Conservation (phyloP, 2,113 vertebrate species). For the Oreochromis aureus region DNA sequence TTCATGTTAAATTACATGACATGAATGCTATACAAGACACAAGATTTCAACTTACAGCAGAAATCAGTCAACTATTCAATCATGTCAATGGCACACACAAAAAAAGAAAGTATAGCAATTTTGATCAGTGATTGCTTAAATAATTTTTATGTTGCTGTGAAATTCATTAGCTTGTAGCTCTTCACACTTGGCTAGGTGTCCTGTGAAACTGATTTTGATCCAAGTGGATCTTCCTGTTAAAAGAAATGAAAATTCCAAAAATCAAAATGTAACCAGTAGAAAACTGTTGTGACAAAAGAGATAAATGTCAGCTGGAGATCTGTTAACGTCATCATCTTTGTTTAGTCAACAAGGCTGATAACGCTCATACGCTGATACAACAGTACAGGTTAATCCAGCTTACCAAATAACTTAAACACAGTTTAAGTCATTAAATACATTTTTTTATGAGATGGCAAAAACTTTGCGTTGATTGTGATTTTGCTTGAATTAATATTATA, state of each 20-base stretch:
- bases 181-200: background rate
- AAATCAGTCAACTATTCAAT: background rate
- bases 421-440: background rate
- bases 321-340: background rate
- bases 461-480: background rate
- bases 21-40: background rate
- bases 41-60: background rate
- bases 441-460: background rate
- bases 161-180: background rate
- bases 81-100: background rate
- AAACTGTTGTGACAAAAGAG: background rate
- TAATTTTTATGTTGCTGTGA: background rate
- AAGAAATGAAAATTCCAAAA: background rate
- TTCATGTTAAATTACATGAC: background rate
- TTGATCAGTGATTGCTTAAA: background rate
- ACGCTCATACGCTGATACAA: background rate
- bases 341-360: background rate
- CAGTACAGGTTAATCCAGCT: background rate
- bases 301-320: background rate
- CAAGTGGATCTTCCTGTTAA: background rate
- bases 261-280: background rate
- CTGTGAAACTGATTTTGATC: background rate
- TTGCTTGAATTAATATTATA: background rate
- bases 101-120: background rate
- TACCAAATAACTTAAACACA: background rate